Evolutionary conservation across 2,113 vertebrate species (phyloP), one percentile per base, ranked within the genome.

Genomic region (Chaenogobius annularis): DNA sequence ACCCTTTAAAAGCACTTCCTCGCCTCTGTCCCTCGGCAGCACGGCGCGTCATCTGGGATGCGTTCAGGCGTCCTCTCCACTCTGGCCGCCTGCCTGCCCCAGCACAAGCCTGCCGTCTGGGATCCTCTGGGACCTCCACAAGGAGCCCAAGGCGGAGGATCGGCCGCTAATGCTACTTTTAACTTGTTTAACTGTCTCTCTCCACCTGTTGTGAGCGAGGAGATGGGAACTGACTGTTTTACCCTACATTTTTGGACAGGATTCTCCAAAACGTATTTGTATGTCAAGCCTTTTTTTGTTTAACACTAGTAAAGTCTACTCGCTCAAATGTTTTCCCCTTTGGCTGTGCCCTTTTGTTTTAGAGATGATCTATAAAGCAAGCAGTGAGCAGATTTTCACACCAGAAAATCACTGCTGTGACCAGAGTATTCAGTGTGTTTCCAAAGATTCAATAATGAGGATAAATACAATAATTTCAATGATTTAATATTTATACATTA

Each of bases 171-270:
- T 68, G 76, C 84, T 73, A 82, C 90, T 89, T 88, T 87, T 88
- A 86, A 82, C 84, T 75, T 86, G 83, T 83, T 88, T 84, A 86
- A 85, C 78, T 81, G 79, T 88, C 73, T 73, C 70, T 8, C 73
- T 77, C 81, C 91, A 92, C 89, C 91, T 91, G 89, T 92, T 89
- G 82, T 87, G 70, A 78, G 74, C 71, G 44, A 87, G 52, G 80
- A 76, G 74, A 73, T 74, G 79, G 61, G 79, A 81, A 77, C 47
- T 66, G 72, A 69, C 35, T 40, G 35, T 68, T 40, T 63, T n/a
- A 62, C 46, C 69, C 67, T 47, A 71, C 54, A 67, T 50, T 74
- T 19, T 14, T 15, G 22, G 7, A 62, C 37, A 62, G 12, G 35
- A 40, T 15, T 55, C 56, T 31, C 1, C 64, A 31, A 23, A 56